phyloP scores from a whole-genome alignment of 1,140 invertebrate genomes.

The Eurosta solidaginis region DNA sequence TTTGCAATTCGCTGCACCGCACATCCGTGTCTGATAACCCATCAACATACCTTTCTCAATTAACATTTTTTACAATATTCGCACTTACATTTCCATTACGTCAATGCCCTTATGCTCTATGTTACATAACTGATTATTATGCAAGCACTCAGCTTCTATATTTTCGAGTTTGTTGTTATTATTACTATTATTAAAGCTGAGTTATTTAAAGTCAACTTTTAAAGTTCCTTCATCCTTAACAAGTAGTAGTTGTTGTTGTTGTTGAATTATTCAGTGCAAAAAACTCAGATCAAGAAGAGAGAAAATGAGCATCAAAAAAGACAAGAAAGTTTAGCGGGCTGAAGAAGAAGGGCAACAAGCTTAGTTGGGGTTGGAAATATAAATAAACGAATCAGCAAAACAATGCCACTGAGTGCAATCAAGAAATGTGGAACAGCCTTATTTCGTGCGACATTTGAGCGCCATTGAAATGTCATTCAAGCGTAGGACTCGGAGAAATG shows the following conservation, averaged over 20 bases:
- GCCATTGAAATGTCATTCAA: neutral
- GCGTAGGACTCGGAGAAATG: neutral
- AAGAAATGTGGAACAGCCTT: neutral
- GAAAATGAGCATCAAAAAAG: neutral
- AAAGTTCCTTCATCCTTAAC: neutral
- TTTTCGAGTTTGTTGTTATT: neutral
- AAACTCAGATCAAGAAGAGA: too few relatives aligned
- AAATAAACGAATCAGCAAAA: conserved; percentile 8
- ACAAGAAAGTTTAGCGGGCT: neutral
- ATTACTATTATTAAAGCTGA: too few relatives aligned
- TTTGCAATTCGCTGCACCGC: too few relatives aligned
- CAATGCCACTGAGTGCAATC: conserved; percentile 20
- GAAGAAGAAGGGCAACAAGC: too few relatives aligned
- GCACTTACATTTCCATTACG: neutral
- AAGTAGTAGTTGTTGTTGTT: neutral
- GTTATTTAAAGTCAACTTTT: neutral
- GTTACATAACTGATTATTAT: neutral
- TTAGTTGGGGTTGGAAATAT: neutral
- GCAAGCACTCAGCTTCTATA: neutral
- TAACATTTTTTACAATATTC: neutral
- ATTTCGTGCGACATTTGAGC: neutral
- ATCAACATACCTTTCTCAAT: neutral
- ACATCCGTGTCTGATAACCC: neutral
- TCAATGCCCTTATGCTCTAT: neutral
- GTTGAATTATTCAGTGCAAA: neutral